phyloP scores from a whole-genome alignment of 2,797 vertebrate genomes.

The Danio jaintianensis region DNA sequence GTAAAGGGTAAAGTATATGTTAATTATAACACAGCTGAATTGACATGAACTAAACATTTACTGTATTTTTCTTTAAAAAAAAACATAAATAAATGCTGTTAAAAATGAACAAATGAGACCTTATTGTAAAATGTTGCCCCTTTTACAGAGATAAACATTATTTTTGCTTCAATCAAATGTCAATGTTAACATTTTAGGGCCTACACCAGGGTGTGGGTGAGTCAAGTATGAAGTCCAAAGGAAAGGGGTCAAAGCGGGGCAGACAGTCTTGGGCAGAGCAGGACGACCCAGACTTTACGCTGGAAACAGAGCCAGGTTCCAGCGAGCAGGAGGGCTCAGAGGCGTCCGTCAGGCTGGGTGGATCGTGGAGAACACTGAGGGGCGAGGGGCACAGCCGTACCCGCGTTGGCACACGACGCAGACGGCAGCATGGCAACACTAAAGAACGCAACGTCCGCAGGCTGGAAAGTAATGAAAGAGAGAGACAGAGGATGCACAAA shows the following conservation, averaged over 20 bases:
- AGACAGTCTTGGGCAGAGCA: constrained; percentile 74
- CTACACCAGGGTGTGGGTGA: constrained; percentile 60
- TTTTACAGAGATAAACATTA: not conserved
- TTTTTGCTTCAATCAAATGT: constrained; percentile 7
- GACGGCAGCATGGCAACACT: constrained; percentile 69
- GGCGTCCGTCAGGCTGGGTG: constrained; percentile 78
- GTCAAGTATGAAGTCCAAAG: constrained; percentile 91
- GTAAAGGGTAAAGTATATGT: too few relatives aligned
- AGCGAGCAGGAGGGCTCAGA: constrained; percentile 84
- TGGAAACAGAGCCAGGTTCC: constrained; percentile 74
- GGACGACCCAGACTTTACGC: constrained; percentile 76
- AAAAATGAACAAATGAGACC: too few relatives aligned
- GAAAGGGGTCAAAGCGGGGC: constrained; percentile 81
- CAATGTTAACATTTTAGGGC: constrained; percentile 37
- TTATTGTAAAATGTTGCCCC: not conserved
- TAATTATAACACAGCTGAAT: too few relatives aligned
- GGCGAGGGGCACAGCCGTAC: constrained; percentile 58
- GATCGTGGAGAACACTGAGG: constrained; percentile 76
- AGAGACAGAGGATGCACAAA: constrained; percentile 98
- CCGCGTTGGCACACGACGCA: constrained; percentile 63
- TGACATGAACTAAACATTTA: too few relatives aligned
- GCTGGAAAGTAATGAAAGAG: constrained; percentile 95
- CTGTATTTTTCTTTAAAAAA: too few relatives aligned
- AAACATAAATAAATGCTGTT: too few relatives aligned
- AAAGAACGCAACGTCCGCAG: constrained; percentile 87